Percentiles rank a stretch among this genome's conserved stretches.
Evolutionary conservation across 2,797 vertebrate species (phyloP).

Genomic region (Phrynocephalus vlangalii): DNA sequence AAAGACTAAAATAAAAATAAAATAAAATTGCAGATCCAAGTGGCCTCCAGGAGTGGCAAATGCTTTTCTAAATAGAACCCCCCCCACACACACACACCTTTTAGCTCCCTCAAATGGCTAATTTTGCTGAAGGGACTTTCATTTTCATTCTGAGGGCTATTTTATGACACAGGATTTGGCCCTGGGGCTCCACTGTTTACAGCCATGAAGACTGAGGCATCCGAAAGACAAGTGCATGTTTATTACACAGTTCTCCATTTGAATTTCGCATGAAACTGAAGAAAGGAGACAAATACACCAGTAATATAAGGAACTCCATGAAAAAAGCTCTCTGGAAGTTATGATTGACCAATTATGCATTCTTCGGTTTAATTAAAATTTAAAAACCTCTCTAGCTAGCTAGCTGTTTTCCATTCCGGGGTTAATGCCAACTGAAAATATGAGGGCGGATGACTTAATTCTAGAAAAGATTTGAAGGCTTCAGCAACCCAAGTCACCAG

Average conservation of each 20-base stretch:
- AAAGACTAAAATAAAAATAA: not conserved
- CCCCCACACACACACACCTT: too few species aligned
- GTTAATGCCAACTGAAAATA: not conserved
- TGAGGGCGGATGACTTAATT: not conserved
- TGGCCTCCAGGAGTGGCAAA: not conserved
- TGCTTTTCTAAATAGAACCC: not conserved
- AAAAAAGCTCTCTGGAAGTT: not conserved
- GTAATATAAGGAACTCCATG: not conserved
- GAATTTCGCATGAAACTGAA: not conserved
- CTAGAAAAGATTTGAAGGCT: conserved; percentile 5
- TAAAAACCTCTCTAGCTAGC: too few species aligned
- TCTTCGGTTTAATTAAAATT: too few species aligned
- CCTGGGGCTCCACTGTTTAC: not conserved
- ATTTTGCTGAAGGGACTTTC: too few species aligned
- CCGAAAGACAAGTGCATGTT: not conserved
- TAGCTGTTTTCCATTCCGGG: too few species aligned
- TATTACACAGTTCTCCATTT: not conserved
- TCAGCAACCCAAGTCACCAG: conserved; percentile 10
- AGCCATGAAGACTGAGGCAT: not conserved
- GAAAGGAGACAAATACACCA: not conserved
- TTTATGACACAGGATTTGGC: not conserved
- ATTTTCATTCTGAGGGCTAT: not conserved
- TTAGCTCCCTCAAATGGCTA: too few species aligned
- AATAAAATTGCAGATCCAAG: not conserved
- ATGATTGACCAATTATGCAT: too few species aligned